A percentile compares a stretch with the other conserved stretches of the same genome.
phyloP scores from a whole-genome alignment of 2,113 vertebrate species.

The Alexandromys fortis region DNA sequence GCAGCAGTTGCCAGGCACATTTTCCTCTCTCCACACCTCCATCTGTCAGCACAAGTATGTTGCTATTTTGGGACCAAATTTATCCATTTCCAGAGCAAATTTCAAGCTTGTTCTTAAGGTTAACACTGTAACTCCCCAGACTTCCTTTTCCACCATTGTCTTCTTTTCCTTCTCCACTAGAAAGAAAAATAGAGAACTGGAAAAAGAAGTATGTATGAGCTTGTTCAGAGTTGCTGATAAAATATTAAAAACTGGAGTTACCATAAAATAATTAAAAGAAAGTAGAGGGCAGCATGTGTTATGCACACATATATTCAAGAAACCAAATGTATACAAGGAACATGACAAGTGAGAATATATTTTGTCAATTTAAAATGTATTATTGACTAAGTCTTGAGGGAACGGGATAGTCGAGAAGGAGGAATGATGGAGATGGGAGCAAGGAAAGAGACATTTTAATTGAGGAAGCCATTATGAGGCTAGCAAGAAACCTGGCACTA shows the following conservation, averaged over 20 bases:
- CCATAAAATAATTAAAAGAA: neutral
- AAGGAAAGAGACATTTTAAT: too few relatives aligned
- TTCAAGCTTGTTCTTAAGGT: constrained; percentile 69
- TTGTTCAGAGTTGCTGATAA: neutral
- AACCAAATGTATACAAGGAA: neutral
- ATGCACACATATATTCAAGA: neutral
- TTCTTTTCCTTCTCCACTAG: neutral
- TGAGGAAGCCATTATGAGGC: too few relatives aligned
- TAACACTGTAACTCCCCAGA: constrained; percentile 55
- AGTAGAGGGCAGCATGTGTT: neutral
- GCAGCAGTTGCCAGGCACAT: constrained; percentile 35
- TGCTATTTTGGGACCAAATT: constrained; percentile 73
- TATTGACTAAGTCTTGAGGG: neutral
- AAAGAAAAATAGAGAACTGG: neutral
- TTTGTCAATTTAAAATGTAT: neutral
- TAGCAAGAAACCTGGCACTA: too few relatives aligned
- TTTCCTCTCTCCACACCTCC: constrained; percentile 37
- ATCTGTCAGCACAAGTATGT: constrained; percentile 69
- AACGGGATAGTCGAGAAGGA: too few relatives aligned
- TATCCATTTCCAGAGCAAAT: constrained; percentile 75
- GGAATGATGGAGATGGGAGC: accelerated
- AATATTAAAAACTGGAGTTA: neutral
- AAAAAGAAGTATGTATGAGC: neutral
- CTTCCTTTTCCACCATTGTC: neutral
- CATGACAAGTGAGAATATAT: neutral